Conservation (phyloP, 1,140 invertebrate species). For the Drosophila nigrodunni region DNA sequence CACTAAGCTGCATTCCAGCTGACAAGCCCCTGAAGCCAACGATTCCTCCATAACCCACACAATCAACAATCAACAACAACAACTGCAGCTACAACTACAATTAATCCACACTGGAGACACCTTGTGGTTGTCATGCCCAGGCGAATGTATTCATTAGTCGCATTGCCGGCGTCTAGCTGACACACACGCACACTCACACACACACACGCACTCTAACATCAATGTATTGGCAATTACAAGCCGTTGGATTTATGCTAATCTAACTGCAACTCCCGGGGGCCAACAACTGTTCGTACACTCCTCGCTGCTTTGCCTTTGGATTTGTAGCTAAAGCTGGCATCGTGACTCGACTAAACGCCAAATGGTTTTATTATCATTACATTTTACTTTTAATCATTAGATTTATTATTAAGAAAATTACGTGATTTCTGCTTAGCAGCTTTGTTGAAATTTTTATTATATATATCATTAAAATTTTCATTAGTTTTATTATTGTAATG, state of each 20-base stretch:
- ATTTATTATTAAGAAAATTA: too few relatives aligned
- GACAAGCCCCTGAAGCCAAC: constrained; percentile 43
- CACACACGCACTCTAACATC: constrained; percentile 8
- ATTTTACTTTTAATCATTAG: too few relatives aligned
- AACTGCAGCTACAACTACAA: not conserved
- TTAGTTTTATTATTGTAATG: not conserved
- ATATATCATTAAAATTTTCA: not conserved
- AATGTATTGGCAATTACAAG: constrained; percentile 50
- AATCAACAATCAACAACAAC: constrained; percentile 11
- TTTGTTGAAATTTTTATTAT: too few relatives aligned
- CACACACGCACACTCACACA: constrained; percentile 11
- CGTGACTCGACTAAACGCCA: constrained; percentile 25
- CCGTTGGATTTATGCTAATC: constrained; percentile 78
- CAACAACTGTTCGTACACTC: constrained; percentile 51
- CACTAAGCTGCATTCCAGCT: constrained; percentile 29
- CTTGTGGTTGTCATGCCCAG: constrained; percentile 40
- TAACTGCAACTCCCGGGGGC: constrained; percentile 63
- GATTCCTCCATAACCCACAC: constrained; percentile 25
- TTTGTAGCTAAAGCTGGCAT: constrained; percentile 11
- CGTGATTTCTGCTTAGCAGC: too few relatives aligned
- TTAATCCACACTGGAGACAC: constrained; percentile 27
- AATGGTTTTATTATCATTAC: not conserved
- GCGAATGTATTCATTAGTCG: constrained; percentile 75
- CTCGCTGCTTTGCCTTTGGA: constrained; percentile 29
- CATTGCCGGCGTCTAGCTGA: constrained; percentile 52